These are phyloP conservation scores for Echiichthys vipera DNA, from an alignment of 2,797 vertebrate species.

Conservation along the genomic window DNA sequence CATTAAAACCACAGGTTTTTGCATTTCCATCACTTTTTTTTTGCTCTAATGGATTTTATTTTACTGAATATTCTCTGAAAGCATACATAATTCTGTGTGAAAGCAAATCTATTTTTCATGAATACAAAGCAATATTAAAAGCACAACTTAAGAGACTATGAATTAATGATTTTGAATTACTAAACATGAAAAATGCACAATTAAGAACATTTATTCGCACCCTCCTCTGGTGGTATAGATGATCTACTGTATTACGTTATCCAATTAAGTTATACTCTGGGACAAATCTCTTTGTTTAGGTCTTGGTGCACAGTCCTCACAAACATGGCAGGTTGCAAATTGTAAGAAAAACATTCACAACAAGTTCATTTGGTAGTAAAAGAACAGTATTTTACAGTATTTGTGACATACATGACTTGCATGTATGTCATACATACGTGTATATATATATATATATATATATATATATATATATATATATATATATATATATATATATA, in stretches of 20 bases:
- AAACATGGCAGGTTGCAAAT: not conserved
- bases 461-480: too few species aligned
- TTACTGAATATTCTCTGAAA: conserved; percentile 75
- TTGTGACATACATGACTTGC: too few species aligned
- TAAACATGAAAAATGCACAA: conserved; percentile 63
- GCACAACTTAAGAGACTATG: conserved; percentile 71
- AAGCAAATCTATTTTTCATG: conserved; percentile 77
- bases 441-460: too few species aligned
- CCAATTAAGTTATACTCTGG: conserved; percentile 1
- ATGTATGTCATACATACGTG: too few species aligned
- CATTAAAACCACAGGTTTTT: conserved; percentile 84
- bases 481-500: too few species aligned
- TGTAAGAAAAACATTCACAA: not conserved
- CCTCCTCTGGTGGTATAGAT: conserved; percentile 21
- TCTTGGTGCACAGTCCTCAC: not conserved
- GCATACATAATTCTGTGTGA: conserved; percentile 74
- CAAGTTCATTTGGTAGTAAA: not conserved
- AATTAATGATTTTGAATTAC: conserved; percentile 71
- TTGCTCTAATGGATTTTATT: conserved; percentile 84
- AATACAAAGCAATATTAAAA: conserved; percentile 79
- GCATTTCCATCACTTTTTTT: conserved; percentile 75
- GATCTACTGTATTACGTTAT: not conserved
- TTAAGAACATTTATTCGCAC: conserved; percentile 36
- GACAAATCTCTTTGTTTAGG: conserved; percentile 11
- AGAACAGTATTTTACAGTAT: not conserved